Evolutionary conservation across 2,797 vertebrate species (phyloP).

Genomic region (Molossus molossus): DNA sequence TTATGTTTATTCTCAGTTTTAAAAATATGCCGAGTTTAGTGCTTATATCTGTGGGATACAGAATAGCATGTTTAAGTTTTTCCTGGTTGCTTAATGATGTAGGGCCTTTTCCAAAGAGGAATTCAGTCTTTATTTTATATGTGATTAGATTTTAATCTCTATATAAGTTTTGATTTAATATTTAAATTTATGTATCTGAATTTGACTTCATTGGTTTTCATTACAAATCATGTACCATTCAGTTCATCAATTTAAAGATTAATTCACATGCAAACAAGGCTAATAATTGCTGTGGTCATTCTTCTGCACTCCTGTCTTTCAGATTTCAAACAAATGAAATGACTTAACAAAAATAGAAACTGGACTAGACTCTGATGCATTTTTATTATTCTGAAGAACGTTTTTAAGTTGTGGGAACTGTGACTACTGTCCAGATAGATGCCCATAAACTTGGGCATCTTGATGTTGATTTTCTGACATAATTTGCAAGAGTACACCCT

Average conservation of each 20-base stretch:
- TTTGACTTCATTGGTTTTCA: conserved; percentile 45
- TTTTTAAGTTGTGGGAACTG: conserved; percentile 31
- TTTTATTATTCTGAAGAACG: conserved; percentile 61
- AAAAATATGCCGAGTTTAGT: neutral
- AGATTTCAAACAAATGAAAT: conserved; percentile 27
- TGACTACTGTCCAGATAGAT: neutral
- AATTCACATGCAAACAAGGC: neutral
- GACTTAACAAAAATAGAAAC: neutral
- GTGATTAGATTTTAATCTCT: conserved; percentile 67
- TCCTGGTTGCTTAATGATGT: neutral
- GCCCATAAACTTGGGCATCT: neutral
- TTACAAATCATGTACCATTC: neutral
- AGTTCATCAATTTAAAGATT: conserved; percentile 44
- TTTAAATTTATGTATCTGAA: conserved; percentile 51
- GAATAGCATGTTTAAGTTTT: neutral
- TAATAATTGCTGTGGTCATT: neutral
- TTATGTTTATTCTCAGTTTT: conserved; percentile 58
- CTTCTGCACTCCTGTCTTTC: conserved; percentile 17
- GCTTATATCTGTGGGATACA: neutral
- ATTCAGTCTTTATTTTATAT: conserved; percentile 60
- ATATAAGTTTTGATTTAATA: conserved; percentile 35
- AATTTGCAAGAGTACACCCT: neutral
- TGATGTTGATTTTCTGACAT: neutral
- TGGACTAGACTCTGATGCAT: conserved; percentile 6
- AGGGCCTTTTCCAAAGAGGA: conserved; percentile 54